These are phyloP conservation scores for Forbesichthys papilliferus DNA, from an alignment of 2,113 vertebrate genomes.

Conservation along the genomic window DNA sequence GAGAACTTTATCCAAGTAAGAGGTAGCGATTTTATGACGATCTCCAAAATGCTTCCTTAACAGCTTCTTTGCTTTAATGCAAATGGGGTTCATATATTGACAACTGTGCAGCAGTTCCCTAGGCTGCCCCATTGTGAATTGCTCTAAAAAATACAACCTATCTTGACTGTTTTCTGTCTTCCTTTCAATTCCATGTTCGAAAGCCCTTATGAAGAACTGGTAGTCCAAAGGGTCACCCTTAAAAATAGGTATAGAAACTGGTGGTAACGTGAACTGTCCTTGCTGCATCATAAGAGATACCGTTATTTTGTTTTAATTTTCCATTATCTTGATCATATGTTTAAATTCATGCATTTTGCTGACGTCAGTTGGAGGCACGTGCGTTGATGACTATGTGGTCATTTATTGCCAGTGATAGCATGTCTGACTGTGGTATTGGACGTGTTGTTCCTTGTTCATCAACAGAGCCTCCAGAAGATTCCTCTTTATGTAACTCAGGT, in stretches of 20 bases:
- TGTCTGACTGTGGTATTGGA: too few relatives aligned
- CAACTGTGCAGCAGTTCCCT: slow-evolving; percentile 13
- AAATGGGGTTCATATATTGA: neutral
- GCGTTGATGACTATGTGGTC: too few relatives aligned
- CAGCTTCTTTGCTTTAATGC: neutral
- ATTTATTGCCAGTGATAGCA: too few relatives aligned
- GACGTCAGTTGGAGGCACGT: too few relatives aligned
- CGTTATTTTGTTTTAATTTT: neutral
- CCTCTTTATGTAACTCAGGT: too few relatives aligned
- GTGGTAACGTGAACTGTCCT: neutral
- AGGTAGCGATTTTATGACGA: neutral
- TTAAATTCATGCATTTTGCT: too few relatives aligned
- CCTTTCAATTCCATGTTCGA: slow-evolving; percentile 4
- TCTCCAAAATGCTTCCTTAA: neutral
- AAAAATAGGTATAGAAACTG: neutral
- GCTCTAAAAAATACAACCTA: slow-evolving; percentile 5
- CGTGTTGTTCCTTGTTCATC: too few relatives aligned
- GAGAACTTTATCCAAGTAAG: neutral
- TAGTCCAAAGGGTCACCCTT: slow-evolving; percentile 9
- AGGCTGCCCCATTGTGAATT: slow-evolving; percentile 7
- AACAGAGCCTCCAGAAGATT: too few relatives aligned
- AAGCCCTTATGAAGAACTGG: slow-evolving; percentile 8
- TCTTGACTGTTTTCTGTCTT: neutral
- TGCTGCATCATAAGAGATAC: neutral
- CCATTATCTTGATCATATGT: neutral